Evolutionary conservation across 2,797 vertebrate genomes (phyloP), one percentile per base, ranked within the genome.

Genomic region (Sebastes iracundus): DNA sequence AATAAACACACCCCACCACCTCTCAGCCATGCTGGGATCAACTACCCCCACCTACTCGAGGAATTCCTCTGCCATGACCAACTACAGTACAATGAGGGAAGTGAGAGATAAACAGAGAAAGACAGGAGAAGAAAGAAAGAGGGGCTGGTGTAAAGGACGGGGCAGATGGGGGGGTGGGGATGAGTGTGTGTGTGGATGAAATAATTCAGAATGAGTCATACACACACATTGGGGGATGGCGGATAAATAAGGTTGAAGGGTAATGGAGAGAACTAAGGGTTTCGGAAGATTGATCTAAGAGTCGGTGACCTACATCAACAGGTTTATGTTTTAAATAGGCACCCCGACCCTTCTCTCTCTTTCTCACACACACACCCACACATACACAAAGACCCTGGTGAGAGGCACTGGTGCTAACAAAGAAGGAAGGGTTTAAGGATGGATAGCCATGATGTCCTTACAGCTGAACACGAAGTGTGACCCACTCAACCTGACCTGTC

Each of bases 41-140:
- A 23, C 77, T 58, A 52, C 66, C 81, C 76, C 77, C 76, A 86
- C 72, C 82, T 67, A 75, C 80, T 81, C 25, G 11, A 83, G 87
- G 82, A 90, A 92, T 94, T 92, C 89, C 81, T 93, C 83, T 84
- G 79, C 88, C 86, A 86, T 91, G 92, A 93, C 87, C 71, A 81
- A 90, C 81, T 80, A 83, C 76, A 88, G 81, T 77, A 92, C 84
- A 90, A 91, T 85, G 80, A 90, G 67, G 70, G 65, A 80, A 81
- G 66, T 61, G 73, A 85, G 81, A 62, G 78, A 88, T 83, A 89
- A 89, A 90, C 75, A 87, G 75, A 78, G 70, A 83, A 76, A 64
- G 85, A 90, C 71, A 85, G 70, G 71, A 69, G 81, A 79, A 81
- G 61, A 89, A 85, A 81, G 35, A 81, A 80, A 59, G 74, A 72